Evolutionary conservation across 1,140 invertebrate species (phyloP), one percentile per base, ranked within the genome.

Genomic region (Capitella teleta): DNA sequence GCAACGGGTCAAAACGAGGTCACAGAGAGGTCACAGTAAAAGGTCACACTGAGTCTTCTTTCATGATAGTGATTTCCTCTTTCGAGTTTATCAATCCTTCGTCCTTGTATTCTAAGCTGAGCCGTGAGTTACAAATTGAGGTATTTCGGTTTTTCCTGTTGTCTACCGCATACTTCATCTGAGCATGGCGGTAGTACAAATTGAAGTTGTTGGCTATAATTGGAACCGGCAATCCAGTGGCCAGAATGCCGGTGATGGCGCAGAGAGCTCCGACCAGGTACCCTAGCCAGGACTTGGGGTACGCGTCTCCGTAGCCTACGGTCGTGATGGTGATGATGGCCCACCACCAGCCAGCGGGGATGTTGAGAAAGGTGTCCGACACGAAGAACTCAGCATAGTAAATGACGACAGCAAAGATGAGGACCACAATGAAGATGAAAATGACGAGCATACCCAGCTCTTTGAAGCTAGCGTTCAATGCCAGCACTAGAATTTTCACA

Each of bases 251-350:
- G 51, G 57, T 58, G 23, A 61, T 56, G 5, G 62, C 63, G 56
- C 65, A 67, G 8, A 63, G 40, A 0, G 61, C 54, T 14, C 65
- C 65, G 10, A 66, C 57, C 1, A 61, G 28, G 42, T 62, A 61
- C 8, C 65, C 65, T 4, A 58, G 42, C 18, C 49, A 49, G 6
- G 63, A 57, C 24, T 51, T 56, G 14, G 65, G 65, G 1, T 54
- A 51, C 14, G 61, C 50, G 46, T 67, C 65, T 28, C 65, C 65
- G 43, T 66, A 67, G 12, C 65, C 65, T 6, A 67, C 57, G 12
- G 65, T 67, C 43, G 65, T 67, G 59, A 66, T 61, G 28, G 65
- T 67, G 38, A 65, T 61, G 8, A 67, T 40, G 1, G 65, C 62
- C 58, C 62, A 67, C 65, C 65, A 67, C 41, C 59, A 62, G 4